phyloP scores from a whole-genome alignment of 2,888 invertebrate species.

The Campaea margaritaria region DNA sequence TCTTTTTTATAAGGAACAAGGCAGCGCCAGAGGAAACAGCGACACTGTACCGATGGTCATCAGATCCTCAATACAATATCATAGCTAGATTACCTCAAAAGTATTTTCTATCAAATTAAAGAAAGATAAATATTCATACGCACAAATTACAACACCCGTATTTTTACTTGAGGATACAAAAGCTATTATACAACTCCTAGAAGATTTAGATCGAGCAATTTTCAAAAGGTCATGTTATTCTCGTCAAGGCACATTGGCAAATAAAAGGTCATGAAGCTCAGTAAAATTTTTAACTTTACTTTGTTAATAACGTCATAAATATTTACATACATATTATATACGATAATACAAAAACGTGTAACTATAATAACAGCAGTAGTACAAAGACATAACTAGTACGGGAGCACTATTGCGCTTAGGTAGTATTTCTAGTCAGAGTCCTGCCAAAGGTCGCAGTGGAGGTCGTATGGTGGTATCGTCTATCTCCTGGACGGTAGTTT shows the following conservation, averaged over 20 bases:
- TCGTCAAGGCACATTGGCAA: neutral
- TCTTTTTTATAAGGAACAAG: no score
- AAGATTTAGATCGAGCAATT: neutral
- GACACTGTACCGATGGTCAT: no score
- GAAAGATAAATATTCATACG: no score
- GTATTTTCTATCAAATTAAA: no score
- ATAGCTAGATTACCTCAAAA: no score
- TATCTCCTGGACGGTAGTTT: slow-evolving; percentile 47
- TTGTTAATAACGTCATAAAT: slow-evolving; percentile 10
- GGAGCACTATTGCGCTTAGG: slow-evolving; percentile 19
- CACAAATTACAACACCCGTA: no score
- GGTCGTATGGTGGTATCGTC: no score
- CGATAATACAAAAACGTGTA: slow-evolving; percentile 26
- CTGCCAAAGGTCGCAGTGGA: neutral
- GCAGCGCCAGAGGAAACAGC: no score
- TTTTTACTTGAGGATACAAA: no score
- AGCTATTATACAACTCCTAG: no score
- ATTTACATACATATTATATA: slow-evolving; percentile 13
- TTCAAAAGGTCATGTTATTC: slow-evolving; percentile 2
- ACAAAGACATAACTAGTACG: slow-evolving; percentile 4
- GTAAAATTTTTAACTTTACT: slow-evolving; percentile 22
- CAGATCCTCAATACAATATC: no score
- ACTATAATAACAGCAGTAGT: slow-evolving; percentile 2
- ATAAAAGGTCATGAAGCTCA: slow-evolving; percentile 5
- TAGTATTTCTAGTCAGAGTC: neutral